Percentiles rank a stretch among this genome's conserved stretches.
phyloP scores from a whole-genome alignment of 2,113 vertebrate species.

The Echinops telfairi region DNA sequence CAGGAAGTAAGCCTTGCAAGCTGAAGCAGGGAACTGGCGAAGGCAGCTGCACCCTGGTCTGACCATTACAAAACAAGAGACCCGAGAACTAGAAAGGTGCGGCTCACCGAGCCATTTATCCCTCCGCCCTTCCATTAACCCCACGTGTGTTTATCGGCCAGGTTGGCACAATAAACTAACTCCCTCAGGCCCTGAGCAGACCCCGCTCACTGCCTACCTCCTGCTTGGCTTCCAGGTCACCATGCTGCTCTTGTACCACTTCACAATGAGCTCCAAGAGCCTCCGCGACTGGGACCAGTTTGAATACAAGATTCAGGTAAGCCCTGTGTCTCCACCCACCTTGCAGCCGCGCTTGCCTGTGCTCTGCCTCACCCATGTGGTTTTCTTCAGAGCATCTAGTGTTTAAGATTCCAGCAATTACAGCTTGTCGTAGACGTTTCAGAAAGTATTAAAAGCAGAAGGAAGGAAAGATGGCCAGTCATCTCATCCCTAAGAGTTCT shows the following conservation, averaged over 20 bases:
- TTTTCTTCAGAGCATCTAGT: constrained; percentile 1
- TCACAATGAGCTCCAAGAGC: constrained; percentile 89
- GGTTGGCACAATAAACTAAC: too few relatives aligned
- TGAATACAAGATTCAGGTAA: constrained; percentile 92
- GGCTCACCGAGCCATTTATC: too few relatives aligned
- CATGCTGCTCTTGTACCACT: constrained; percentile 91
- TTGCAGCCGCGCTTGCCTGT: neutral
- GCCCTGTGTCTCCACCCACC: neutral
- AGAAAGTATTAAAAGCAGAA: constrained; percentile 17
- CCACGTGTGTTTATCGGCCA: too few relatives aligned
- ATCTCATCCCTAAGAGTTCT: neutral
- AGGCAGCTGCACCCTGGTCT: too few relatives aligned
- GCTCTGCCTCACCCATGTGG: neutral
- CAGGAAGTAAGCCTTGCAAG: too few relatives aligned
- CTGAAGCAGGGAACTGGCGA: too few relatives aligned
- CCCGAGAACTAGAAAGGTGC: too few relatives aligned
- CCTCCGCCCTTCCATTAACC: too few relatives aligned
- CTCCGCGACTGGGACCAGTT: constrained; percentile 87
- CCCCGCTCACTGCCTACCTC: neutral
- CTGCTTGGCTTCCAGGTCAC: constrained; percentile 81
- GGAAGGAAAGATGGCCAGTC: constrained; percentile 37
- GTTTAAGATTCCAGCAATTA: neutral
- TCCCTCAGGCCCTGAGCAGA: neutral
- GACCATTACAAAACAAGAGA: too few relatives aligned
- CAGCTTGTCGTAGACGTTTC: constrained; percentile 12